A percentile compares a stretch with the other conserved stretches of the same genome.
Conservation (phyloP, 2,113 vertebrate genomes). For the Syngnathus floridae region DNA sequence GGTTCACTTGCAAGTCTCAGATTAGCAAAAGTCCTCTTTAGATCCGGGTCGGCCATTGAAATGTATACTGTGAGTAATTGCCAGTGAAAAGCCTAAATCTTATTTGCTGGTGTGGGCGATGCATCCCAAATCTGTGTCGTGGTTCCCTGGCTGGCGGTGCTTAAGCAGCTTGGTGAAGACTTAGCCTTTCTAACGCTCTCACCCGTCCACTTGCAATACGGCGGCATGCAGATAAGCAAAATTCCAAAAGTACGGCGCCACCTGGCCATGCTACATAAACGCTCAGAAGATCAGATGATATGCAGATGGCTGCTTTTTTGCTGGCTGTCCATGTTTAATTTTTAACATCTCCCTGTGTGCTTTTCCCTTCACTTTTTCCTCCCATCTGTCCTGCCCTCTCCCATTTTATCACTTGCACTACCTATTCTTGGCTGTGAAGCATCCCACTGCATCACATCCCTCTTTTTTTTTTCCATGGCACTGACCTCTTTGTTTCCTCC, state of each 20-base stretch:
- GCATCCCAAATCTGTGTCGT: conserved; percentile 56
- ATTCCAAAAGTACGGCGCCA: conserved; percentile 2
- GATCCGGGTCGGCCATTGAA: conserved; percentile 35
- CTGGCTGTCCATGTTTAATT: conserved; percentile 13
- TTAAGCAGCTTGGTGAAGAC: conserved; percentile 57
- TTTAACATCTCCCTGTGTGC: neutral
- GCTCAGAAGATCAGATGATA: conserved; percentile 25
- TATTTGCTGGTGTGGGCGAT: conserved; percentile 37
- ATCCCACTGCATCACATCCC: conserved; percentile 56
- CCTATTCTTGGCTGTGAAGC: conserved; percentile 28
- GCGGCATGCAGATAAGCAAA: conserved; percentile 49
- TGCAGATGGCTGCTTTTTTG: conserved; percentile 14
- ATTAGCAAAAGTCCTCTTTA: conserved; percentile 47
- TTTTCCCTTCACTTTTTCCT: neutral
- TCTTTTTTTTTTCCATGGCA: conserved; percentile 56
- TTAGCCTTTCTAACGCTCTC: conserved; percentile 47
- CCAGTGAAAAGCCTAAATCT: conserved; percentile 61
- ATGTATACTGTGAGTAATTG: conserved; percentile 57
- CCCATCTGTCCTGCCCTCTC: conserved; percentile 4
- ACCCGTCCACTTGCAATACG: conserved; percentile 29
- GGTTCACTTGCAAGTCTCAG: conserved; percentile 33
- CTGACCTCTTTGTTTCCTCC: conserved; percentile 63
- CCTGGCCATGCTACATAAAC: conserved; percentile 38
- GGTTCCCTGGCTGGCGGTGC: conserved; percentile 33
- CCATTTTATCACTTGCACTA: conserved; percentile 1